Conservation (phyloP, 2,113 vertebrate genomes). For the Sapayoa aenigma region DNA sequence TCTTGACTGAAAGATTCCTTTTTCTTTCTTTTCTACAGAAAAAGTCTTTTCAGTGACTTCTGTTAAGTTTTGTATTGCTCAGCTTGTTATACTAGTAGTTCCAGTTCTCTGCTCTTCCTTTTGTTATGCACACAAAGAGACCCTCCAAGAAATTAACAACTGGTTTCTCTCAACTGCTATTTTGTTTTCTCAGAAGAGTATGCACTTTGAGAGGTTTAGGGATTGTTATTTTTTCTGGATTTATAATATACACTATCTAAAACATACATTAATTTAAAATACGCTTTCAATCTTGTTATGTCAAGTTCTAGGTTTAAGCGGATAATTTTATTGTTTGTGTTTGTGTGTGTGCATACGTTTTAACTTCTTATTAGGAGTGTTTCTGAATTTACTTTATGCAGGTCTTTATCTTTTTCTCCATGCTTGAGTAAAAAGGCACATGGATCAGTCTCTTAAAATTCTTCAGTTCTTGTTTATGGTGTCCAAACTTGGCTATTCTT, state of each 20-base stretch:
- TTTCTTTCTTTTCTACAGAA: neutral
- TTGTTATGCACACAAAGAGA: neutral
- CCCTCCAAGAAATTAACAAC: neutral
- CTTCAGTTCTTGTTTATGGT: neutral
- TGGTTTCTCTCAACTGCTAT: neutral
- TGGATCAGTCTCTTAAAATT: neutral
- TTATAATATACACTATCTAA: neutral
- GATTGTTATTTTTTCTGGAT: neutral
- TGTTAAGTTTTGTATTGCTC: neutral
- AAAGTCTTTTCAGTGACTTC: neutral
- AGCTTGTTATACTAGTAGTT: neutral
- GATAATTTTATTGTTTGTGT: neutral
- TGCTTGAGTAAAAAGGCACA: neutral
- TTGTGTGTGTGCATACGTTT: neutral
- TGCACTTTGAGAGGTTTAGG: neutral
- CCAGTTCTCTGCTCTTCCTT: neutral
- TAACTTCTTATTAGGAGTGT: neutral
- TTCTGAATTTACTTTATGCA: neutral
- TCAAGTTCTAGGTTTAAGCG: neutral
- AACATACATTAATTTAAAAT: neutral
- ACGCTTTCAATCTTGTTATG: neutral
- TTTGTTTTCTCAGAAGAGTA: neutral
- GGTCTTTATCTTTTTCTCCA: neutral
- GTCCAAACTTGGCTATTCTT: neutral
- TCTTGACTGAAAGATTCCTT: neutral